Percentiles rank a stretch among this genome's conserved stretches.
phyloP scores from a whole-genome alignment of 2,797 vertebrate genomes.

The Rhinatrema bivittatum region DNA sequence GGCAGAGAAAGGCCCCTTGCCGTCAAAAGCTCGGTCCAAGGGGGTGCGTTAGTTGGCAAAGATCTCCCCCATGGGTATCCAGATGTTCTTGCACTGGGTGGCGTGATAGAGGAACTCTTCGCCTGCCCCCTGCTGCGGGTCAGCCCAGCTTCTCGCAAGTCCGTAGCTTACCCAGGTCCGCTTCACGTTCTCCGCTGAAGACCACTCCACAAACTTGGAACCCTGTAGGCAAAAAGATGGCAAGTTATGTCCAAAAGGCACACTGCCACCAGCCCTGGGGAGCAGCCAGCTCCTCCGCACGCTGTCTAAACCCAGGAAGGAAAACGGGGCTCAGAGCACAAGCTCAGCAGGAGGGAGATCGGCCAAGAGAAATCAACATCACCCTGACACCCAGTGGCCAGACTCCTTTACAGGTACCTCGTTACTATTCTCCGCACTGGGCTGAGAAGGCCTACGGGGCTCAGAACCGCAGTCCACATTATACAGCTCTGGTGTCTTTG shows the following conservation, averaged over 20 bases:
- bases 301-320: background rate
- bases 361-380: background rate
- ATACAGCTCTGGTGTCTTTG: too few species aligned
- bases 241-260: background rate
- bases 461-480: too few species aligned
- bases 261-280: too few species aligned
- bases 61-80: conserved; percentile 54
- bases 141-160: conserved; percentile 28
- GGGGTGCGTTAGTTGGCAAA: conserved; percentile 10
- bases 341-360: background rate
- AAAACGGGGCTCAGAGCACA: background rate
- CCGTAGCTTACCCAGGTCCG: conserved; percentile 42
- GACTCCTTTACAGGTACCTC: too few species aligned
- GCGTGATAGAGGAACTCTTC: conserved; percentile 40
- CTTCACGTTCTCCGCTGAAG: conserved; percentile 51
- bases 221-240: conserved; percentile 25
- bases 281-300: conserved; percentile 2
- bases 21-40: background rate
- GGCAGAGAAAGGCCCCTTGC: background rate
- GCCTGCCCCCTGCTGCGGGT: conserved; percentile 20
- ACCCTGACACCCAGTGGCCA: too few species aligned
- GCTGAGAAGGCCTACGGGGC: too few species aligned
- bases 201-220: conserved; percentile 52
- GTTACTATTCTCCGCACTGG: too few species aligned
- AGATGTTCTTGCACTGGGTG: conserved; percentile 50